Percentiles rank a stretch among this genome's conserved stretches.
These are phyloP conservation scores for Amphipoea oculea DNA, from an alignment of 2,888 invertebrate genomes.

Conservation along the genomic window DNA sequence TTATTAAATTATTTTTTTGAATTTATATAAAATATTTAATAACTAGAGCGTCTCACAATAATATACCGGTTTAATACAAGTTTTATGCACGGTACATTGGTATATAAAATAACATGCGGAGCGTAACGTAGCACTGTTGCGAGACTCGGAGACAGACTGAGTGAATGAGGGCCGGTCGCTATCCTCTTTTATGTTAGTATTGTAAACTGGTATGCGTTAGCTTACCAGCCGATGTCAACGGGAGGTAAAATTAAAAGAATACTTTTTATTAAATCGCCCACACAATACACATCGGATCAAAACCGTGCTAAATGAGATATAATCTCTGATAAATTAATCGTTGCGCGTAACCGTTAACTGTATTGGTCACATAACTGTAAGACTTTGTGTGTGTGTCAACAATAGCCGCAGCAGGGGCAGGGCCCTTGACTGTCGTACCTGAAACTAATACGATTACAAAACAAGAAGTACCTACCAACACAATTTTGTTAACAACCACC, in stretches of 20 bases:
- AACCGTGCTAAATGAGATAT: conserved; percentile 71
- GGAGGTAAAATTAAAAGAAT: conserved; percentile 75
- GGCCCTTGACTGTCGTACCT: conserved; percentile 15
- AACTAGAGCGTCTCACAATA: conserved; percentile 51
- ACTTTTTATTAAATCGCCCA: conserved; percentile 74
- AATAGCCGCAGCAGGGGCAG: conserved; percentile 26
- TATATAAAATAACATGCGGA: conserved; percentile 59
- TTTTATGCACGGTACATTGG: conserved; percentile 58
- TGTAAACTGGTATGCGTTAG: conserved; percentile 85
- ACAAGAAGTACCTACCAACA: not conserved
- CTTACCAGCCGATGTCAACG: conserved; percentile 76
- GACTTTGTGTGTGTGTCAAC: conserved; percentile 41
- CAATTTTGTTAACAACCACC: conserved; percentile 13
- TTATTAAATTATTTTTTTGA: conserved; percentile 11
- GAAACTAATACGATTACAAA: conserved; percentile 10
- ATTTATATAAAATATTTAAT: conserved; percentile 14
- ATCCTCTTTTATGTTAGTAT: conserved; percentile 88
- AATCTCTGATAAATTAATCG: conserved; percentile 72
- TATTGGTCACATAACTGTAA: conserved; percentile 71
- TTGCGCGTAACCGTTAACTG: conserved; percentile 67
- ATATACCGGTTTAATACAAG: conserved; percentile 38
- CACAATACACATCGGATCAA: conserved; percentile 66
- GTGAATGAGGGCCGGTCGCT: conserved; percentile 84
- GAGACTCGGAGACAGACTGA: conserved; percentile 81
- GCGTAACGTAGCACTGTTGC: conserved; percentile 74